phyloP scores from a whole-genome alignment of 1,140 invertebrate genomes.

The Lasaia peninsularis region DNA sequence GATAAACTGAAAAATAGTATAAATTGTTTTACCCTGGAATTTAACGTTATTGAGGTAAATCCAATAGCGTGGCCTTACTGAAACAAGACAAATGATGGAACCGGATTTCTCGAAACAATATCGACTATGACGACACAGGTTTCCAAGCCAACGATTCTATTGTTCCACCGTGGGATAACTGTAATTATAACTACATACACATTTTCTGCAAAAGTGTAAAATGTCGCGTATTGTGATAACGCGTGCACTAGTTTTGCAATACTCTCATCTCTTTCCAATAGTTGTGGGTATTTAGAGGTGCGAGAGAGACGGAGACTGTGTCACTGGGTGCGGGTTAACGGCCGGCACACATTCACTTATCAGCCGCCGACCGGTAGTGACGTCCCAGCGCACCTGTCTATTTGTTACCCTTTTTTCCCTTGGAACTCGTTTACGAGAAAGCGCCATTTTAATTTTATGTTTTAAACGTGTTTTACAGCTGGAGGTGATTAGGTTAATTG shows the following conservation, averaged over 20 bases:
- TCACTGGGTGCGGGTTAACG: constrained; percentile 69
- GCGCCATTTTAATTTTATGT: constrained; percentile 25
- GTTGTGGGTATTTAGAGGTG: constrained; percentile 12
- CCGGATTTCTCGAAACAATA: constrained; percentile 31
- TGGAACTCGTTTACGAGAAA: constrained; percentile 34
- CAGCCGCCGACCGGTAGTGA: constrained; percentile 59
- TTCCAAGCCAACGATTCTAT: constrained; percentile 39
- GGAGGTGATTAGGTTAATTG: not conserved
- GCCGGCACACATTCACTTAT: constrained; percentile 70
- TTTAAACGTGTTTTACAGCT: constrained; percentile 20
- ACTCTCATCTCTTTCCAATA: constrained; percentile 29
- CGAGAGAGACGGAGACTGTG: constrained; percentile 48
- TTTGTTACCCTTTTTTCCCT: constrained; percentile 33
- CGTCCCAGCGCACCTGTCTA: constrained; percentile 58
- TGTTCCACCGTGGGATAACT: constrained; percentile 47
- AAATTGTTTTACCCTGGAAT: no score
- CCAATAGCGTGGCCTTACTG: not conserved
- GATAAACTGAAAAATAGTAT: no score
- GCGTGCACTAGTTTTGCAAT: constrained; percentile 41
- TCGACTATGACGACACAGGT: constrained; percentile 32
- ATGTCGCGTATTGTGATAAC: constrained; percentile 54
- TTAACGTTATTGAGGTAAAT: no score
- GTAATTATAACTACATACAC: constrained; percentile 43
- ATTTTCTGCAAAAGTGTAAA: constrained; percentile 52
- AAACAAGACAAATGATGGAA: not conserved